Conservation (phyloP, 1,140 invertebrate species). For the Metopolophium dirhodum region DNA sequence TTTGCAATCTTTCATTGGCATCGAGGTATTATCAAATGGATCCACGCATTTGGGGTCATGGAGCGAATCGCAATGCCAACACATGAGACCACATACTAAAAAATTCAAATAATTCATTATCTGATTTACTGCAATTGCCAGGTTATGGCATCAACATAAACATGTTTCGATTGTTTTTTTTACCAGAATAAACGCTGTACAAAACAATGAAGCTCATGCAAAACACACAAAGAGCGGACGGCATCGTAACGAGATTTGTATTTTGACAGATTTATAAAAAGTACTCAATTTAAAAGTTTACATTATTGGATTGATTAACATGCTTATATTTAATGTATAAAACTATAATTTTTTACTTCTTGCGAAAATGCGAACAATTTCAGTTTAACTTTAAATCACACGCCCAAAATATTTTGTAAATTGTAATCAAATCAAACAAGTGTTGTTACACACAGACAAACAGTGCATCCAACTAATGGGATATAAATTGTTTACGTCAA, state of each 20-base stretch:
- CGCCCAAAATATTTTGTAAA: conserved; percentile 47
- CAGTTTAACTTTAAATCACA: conserved; percentile 39
- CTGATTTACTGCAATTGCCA: neutral
- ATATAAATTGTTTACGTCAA: neutral
- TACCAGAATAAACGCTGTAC: conserved; percentile 47
- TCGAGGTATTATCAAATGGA: conserved; percentile 89
- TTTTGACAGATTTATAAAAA: neutral
- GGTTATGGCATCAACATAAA: neutral
- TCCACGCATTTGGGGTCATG: conserved; percentile 89
- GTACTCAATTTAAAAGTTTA: neutral
- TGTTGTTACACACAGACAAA: neutral
- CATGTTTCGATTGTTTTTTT: neutral
- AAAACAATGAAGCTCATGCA: neutral
- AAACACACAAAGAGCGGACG: neutral
- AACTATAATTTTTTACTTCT: neutral
- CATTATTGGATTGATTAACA: neutral
- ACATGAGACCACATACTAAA: conserved; percentile 80
- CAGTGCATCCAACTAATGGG: neutral
- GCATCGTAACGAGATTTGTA: neutral
- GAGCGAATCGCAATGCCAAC: conserved; percentile 89
- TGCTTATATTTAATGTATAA: no score
- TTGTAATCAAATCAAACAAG: conserved; percentile 54
- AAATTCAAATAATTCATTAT: conserved; percentile 54
- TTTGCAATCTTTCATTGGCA: conserved; percentile 85
- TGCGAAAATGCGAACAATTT: neutral